Base-by-base conservation (phyloP, 2,888 invertebrate genomes). In the Conchocele bisecta region DNA sequence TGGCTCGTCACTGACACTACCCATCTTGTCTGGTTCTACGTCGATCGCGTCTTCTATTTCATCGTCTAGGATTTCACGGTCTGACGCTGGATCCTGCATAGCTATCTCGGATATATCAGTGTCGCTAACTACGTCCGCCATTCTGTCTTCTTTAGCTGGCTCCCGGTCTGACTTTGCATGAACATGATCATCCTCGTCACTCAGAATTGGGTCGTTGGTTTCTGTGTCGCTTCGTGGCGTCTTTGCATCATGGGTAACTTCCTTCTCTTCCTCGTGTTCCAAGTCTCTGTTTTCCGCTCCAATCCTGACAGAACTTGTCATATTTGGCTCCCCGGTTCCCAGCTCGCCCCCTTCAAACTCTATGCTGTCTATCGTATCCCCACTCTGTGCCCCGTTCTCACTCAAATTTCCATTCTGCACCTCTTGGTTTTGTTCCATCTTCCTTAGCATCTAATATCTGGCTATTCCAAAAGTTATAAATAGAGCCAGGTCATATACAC, bases 1-100 rank as follows among this genome's bases (percentile, higher is more conserved):
- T 46, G 71, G 75, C 20, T 80, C 81, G 60, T 84, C 82, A 72
- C 83, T 83, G 9, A 81, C 83, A 74, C 82, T 81, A 15, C 68
- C 79, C n/a, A 78, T 65, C 42, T 76, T 75, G 17, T 75, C 79
- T 29, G 75, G 73, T 28, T 68, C 78, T 29, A 64, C 51, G 29
- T 60, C 65, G 24, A 68, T 58, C 15, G 73, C 76, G 26, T 70
- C 73, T n/a, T 67, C 76, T 24, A 60, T 64, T 46, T 66, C 63
- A 20, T 74, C 69, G 42, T 75, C 82, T 9, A 69, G 39, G 15
- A 51, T 64, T 22, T 75, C 72, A 3, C 69, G 51, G 24, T 68
- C 71, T 15, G 75, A 56, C n/a, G 76, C 39, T 42, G 63, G 37
- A 53, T 61, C 67, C 44, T 75, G 63, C 20, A 54, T 46, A 26